Evolutionary conservation across 2,113 vertebrate species (phyloP).

Genomic region (Electrona antarctica): DNA sequence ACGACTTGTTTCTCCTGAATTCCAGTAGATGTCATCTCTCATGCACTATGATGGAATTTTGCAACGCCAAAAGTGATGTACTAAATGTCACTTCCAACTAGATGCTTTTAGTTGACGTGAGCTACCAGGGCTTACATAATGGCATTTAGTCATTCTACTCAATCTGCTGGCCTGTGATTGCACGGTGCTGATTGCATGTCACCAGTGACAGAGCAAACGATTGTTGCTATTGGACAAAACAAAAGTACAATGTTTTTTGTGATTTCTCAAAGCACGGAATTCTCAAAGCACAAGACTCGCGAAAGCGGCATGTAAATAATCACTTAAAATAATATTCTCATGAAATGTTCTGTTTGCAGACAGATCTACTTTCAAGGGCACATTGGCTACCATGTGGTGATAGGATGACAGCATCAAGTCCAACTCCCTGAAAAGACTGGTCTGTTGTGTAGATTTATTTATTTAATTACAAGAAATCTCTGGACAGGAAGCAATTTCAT

Average conservation of each 20-base stretch:
- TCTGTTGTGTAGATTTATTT: not conserved
- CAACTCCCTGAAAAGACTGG: slow-evolving; percentile 7
- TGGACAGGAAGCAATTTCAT: slow-evolving; percentile 4
- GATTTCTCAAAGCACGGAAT: no score
- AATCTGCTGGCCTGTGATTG: not conserved
- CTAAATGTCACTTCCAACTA: not conserved
- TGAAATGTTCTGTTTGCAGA: not conserved
- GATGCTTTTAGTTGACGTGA: not conserved
- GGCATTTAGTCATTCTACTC: not conserved
- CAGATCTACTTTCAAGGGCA: not conserved
- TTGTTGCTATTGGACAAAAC: no score
- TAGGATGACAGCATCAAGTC: not conserved
- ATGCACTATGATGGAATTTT: no score
- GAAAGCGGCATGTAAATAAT: no score
- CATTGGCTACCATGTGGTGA: not conserved
- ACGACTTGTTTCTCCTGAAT: no score
- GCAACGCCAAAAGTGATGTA: no score
- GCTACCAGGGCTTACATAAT: not conserved
- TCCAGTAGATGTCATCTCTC: no score
- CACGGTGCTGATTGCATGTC: not conserved
- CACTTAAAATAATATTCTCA: not conserved
- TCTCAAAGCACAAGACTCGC: no score
- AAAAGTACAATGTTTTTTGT: no score
- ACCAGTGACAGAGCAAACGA: not conserved
- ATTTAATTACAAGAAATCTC: not conserved